Conservation (phyloP, 2,113 vertebrate genomes). For the Castor canadensis region DNA sequence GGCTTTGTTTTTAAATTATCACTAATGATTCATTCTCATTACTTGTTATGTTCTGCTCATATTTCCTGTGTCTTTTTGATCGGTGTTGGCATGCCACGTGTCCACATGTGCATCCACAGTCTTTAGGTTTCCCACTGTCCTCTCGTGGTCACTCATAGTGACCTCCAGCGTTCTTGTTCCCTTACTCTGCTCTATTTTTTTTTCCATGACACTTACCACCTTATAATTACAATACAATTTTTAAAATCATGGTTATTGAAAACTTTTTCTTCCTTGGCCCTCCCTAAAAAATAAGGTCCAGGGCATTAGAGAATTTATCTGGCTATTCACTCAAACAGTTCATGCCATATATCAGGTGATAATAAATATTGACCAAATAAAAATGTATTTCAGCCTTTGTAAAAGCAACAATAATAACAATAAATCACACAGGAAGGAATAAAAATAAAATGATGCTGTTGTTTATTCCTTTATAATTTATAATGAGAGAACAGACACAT, state of each 20-base stretch:
- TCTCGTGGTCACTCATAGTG: neutral
- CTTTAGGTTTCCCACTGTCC: neutral
- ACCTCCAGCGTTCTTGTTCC: rapidly evolving
- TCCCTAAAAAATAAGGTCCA: neutral
- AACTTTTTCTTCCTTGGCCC: neutral
- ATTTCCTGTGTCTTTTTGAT: neutral
- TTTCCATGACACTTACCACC: neutral
- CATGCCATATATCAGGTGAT: neutral
- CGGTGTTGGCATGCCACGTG: neutral
- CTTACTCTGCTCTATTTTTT: neutral
- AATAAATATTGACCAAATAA: neutral
- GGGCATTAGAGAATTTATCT: neutral
- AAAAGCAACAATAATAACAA: neutral
- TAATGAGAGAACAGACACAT: neutral
- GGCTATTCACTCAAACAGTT: neutral
- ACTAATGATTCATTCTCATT: too few species aligned
- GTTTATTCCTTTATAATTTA: neutral
- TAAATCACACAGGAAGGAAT: neutral
- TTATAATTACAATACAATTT: neutral
- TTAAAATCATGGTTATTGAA: neutral
- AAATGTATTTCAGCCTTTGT: neutral
- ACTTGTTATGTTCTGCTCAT: neutral
- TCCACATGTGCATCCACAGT: neutral
- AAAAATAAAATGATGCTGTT: neutral
- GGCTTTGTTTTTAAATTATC: neutral